Base-by-base conservation (phyloP, 1,140 invertebrate species). In the Elysia chlorotica region DNA sequence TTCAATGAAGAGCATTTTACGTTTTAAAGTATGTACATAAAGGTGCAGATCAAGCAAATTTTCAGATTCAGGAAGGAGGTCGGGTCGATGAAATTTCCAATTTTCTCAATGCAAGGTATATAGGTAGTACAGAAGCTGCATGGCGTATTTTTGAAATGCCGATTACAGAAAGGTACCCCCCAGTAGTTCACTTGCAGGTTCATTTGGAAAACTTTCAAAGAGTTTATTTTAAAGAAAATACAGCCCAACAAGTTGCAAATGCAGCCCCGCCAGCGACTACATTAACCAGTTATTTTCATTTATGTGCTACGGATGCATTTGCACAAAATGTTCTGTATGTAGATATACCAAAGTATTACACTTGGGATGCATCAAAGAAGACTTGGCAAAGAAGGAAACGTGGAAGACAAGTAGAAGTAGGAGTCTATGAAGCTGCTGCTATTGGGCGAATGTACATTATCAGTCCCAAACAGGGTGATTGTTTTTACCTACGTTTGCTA, bases 91-190 rank as follows among this genome's bases (percentile, higher is more conserved):
- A 73, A 65, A 30, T 41, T 31, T 30, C 21, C 28, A 63, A 19
- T 63, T 63, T 63, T 33, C 25, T 63, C 35, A 30, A 63, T 35
- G 81, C 75, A 67, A 56, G 82, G 48, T 83, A 81, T 65, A 74
- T 83, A 33, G 76, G 78, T 63, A 76, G 72, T 41, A 79, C 78
- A 71, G 82, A 83, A 71, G 80, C 81, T 31, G 61, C 81, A 23
- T 83, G 82, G 81, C 71, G 81, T 30, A 83, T 81, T 67, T 65
- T 83, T 65, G 61, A 70, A 35, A 82, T 76, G 30, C 41, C 71
- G 36, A 76, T 83, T 69, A 87, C 89, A 77, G 85, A 89, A 80
- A 63, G 86, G 35, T 76, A 84, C 78, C 84, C 86, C 48, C 59
- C 83, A 19, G 62, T 65, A 0, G 23, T 48, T 10, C 41, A 48